phyloP scores from a whole-genome alignment of 2,888 invertebrate genomes.

The Abrostola triplasia region DNA sequence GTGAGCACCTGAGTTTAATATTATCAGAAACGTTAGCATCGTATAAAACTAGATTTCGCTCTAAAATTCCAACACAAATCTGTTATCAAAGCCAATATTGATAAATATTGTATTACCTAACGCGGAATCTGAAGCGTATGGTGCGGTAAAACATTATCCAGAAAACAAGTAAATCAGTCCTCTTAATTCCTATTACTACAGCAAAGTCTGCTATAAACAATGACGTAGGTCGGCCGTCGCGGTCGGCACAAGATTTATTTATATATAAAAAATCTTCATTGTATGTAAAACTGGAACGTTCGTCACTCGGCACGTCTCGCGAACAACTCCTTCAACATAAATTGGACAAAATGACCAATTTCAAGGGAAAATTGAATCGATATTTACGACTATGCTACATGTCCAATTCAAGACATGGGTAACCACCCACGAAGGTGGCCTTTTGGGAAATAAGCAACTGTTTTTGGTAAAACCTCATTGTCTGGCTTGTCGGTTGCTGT shows the following conservation, averaged over 20 bases:
- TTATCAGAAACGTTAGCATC: not conserved
- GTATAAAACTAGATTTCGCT: conserved; percentile 6
- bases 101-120: conserved; percentile 32
- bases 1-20: no score
- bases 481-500: conserved; percentile 57
- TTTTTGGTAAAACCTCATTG: conserved; percentile 68
- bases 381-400: conserved; percentile 51
- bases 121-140: conserved; percentile 13
- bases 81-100: conserved; percentile 23
- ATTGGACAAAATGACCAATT: conserved; percentile 52
- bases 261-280: conserved; percentile 46
- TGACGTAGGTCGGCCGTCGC: conserved; percentile 35
- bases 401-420: conserved; percentile 49
- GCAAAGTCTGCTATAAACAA: conserved; percentile 42
- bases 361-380: conserved; percentile 50
- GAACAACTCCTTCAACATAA: conserved; percentile 40
- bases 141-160: conserved; percentile 33
- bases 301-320: conserved; percentile 31
- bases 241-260: conserved; percentile 34
- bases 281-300: conserved; percentile 54
- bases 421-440: conserved; percentile 65
- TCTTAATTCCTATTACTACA: conserved; percentile 30
- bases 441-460: conserved; percentile 61
- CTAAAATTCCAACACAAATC: conserved; percentile 8
- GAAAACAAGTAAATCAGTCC: not conserved